phyloP scores from a whole-genome alignment of 2,797 vertebrate genomes.

The Lophotriccus pileatus region DNA sequence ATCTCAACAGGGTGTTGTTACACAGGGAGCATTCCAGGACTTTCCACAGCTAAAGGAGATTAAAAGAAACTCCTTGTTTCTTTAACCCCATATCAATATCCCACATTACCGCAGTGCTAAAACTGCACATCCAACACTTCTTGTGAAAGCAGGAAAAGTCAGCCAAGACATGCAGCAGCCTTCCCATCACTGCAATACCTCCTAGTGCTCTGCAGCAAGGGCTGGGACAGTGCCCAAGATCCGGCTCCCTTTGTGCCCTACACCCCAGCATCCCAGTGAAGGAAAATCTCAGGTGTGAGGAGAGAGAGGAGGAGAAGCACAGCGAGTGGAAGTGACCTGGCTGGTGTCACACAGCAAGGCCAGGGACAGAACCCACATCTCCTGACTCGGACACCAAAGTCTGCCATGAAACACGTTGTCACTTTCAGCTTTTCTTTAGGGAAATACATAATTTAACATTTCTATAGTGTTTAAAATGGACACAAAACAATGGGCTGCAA shows the following conservation, averaged over 20 bases:
- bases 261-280: background rate
- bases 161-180: slow-evolving; percentile 21
- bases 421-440: background rate
- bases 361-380: background rate
- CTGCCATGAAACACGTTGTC: background rate
- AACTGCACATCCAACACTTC: background rate
- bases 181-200: background rate
- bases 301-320: background rate
- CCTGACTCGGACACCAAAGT: background rate
- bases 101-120: background rate
- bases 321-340: background rate
- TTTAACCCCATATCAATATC: background rate
- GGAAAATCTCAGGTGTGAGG: background rate
- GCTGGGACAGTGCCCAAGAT: background rate
- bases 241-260: background rate
- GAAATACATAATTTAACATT: background rate
- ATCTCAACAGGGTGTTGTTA: background rate
- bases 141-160: background rate
- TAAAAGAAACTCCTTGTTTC: background rate
- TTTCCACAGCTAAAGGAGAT: background rate
- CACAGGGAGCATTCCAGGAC: slow-evolving; percentile 30
- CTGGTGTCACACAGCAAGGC: background rate
- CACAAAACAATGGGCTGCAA: background rate
- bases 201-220: background rate
- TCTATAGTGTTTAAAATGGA: background rate